Conservation (phyloP, 2,113 vertebrate genomes). For the Nanorana parkeri region DNA sequence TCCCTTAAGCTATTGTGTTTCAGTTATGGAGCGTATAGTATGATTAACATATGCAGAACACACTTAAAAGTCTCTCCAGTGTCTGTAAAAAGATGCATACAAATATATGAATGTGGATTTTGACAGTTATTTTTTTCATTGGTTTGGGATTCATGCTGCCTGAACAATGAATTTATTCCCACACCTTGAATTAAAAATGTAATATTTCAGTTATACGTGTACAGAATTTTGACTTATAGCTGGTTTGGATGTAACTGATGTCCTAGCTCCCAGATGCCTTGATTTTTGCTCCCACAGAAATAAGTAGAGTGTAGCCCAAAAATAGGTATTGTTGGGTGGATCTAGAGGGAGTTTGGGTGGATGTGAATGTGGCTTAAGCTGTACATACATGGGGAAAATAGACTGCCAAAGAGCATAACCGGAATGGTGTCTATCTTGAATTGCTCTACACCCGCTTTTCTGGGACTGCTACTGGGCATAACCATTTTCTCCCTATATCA, state of each 20-base stretch:
- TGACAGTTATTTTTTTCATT: conserved; percentile 8
- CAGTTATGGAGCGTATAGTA: conserved; percentile 4
- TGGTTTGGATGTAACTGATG: not conserved
- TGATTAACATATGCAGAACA: conserved; percentile 34
- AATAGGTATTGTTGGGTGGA: no score
- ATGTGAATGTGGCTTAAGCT: no score
- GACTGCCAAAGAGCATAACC: no score
- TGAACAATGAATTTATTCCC: not conserved
- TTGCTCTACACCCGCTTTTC: no score
- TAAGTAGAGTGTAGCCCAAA: no score
- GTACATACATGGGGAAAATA: no score
- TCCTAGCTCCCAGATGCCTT: not conserved
- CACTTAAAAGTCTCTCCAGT: conserved; percentile 16
- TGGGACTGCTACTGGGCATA: no score
- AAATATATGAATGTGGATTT: conserved; percentile 10
- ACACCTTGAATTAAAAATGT: conserved; percentile 3
- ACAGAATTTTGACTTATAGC: not conserved
- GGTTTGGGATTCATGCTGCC: conserved; percentile 22
- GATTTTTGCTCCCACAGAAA: no score
- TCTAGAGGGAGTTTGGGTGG: no score
- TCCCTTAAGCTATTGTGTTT: conserved; percentile 27
- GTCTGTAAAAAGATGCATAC: conserved; percentile 5
- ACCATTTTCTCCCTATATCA: no score
- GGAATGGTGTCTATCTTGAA: no score
- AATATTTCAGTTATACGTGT: conserved; percentile 20